Percentiles rank a stretch among this genome's conserved stretches.
phyloP scores from a whole-genome alignment of 2,113 vertebrate genomes.

The Suricata suricatta region DNA sequence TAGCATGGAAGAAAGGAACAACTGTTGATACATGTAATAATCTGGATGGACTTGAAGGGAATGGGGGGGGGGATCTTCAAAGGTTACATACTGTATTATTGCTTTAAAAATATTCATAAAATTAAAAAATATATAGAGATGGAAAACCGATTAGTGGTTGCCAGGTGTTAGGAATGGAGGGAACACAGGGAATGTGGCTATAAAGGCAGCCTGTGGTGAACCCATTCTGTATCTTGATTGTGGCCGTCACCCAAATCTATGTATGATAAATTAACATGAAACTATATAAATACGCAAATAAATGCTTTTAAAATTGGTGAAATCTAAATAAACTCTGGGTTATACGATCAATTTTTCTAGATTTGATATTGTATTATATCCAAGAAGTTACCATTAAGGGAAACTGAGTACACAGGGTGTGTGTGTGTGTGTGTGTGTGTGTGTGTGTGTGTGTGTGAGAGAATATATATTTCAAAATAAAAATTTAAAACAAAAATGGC shows the following conservation, averaged over 20 bases:
- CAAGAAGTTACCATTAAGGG: neutral
- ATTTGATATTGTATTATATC: neutral
- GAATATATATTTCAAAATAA: conserved; percentile 8
- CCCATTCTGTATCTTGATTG: neutral
- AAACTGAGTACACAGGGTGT: neutral
- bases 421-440: neutral
- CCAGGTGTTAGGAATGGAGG: neutral
- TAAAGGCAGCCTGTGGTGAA: neutral
- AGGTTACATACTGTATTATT: neutral
- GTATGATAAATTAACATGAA: neutral
- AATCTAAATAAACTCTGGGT: conserved; percentile 3
- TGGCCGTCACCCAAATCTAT: neutral
- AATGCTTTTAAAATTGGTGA: neutral
- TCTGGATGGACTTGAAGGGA: neutral
- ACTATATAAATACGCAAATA: neutral
- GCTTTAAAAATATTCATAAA: neutral
- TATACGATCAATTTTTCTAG: neutral
- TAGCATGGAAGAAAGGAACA: neutral
- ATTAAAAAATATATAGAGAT: neutral
- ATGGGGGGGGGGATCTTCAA: neutral
- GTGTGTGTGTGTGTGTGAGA: no score
- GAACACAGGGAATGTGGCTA: neutral
- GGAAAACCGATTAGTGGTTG: neutral
- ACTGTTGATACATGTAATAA: neutral
- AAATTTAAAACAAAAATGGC: neutral